Evolutionary conservation across 2,113 vertebrate species (phyloP).

Genomic region (Geococcyx californianus): DNA sequence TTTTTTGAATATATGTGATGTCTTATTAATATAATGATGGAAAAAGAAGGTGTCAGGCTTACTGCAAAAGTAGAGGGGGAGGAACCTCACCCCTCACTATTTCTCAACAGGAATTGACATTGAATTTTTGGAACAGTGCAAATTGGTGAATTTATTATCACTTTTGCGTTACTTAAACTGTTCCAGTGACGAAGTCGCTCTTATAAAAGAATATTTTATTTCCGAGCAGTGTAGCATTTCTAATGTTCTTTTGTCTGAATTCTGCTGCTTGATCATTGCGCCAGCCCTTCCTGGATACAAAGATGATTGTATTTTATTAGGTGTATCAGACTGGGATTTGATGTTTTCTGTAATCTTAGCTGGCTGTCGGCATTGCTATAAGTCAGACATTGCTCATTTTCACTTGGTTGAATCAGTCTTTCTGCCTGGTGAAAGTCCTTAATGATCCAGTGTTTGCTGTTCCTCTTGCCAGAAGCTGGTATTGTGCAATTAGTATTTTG

Average conservation of each 20-base stretch:
- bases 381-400: neutral
- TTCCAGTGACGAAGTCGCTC: neutral
- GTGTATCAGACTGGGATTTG: neutral
- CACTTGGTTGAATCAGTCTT: neutral
- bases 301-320: neutral
- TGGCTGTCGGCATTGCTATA: neutral
- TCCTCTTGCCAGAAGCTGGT: neutral
- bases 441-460: neutral
- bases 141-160: neutral
- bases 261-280: neutral
- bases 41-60: neutral
- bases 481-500: constrained; percentile 11
- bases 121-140: neutral
- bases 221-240: neutral
- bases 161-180: neutral
- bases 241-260: neutral
- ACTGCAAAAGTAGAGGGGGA: neutral
- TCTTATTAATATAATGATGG: neutral
- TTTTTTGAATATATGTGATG: too few species aligned
- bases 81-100: neutral
- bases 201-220: neutral
- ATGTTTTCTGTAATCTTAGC: neutral
- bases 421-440: neutral
- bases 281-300: neutral
- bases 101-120: neutral